phyloP scores from a whole-genome alignment of 2,797 vertebrate genomes.

The Cynopterus sphinx region DNA sequence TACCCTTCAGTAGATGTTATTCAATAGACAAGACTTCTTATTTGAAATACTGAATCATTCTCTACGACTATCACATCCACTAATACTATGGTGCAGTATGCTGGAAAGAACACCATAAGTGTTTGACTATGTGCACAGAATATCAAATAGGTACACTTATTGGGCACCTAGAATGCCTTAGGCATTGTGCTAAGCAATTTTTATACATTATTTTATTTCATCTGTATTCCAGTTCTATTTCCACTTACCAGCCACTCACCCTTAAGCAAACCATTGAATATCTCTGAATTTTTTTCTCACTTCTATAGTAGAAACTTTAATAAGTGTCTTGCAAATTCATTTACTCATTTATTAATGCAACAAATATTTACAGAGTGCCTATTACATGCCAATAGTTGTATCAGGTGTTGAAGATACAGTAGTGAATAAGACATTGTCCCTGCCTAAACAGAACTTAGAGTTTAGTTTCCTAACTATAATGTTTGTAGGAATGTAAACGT shows the following conservation, averaged over 20 bases:
- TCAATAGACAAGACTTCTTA: slow-evolving; percentile 28
- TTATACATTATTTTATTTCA: slow-evolving; percentile 44
- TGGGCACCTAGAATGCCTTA: slow-evolving; percentile 27
- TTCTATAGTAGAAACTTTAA: slow-evolving; percentile 33
- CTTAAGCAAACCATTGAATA: slow-evolving; percentile 29
- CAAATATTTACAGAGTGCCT: slow-evolving; percentile 34
- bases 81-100: background rate
- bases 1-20: slow-evolving; percentile 31
- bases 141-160: background rate
- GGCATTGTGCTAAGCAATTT: slow-evolving; percentile 26
- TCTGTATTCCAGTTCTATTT: slow-evolving; percentile 10
- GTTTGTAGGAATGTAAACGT: background rate
- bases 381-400: background rate
- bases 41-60: slow-evolving; percentile 54
- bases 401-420: background rate
- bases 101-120: slow-evolving; percentile 10
- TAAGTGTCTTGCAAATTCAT: background rate
- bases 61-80: background rate
- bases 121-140: slow-evolving; percentile 2
- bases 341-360: slow-evolving; percentile 21
- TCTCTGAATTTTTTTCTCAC: slow-evolving; percentile 43
- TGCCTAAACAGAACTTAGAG: background rate
- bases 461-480: slow-evolving; percentile 51
- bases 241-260: background rate
- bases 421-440: slow-evolving; percentile 12